phyloP scores from a whole-genome alignment of 2,113 vertebrate species.

The Siniperca chuatsi region DNA sequence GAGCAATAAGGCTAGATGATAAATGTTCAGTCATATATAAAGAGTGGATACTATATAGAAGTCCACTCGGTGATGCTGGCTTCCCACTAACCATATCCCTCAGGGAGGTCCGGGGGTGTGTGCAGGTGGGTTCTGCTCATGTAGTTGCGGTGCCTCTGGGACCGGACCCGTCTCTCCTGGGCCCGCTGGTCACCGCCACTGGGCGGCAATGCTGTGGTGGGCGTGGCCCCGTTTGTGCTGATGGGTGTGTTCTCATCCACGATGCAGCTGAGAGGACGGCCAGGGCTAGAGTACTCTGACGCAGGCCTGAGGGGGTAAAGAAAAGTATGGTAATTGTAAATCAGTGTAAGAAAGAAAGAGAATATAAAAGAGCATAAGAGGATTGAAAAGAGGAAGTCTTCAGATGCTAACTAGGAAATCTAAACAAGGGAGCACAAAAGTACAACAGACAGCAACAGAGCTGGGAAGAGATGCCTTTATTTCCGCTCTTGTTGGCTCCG shows the following conservation, averaged over 20 bases:
- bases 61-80: background rate
- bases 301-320: slow-evolving; percentile 86
- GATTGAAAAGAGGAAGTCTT: slow-evolving; percentile 16
- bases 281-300: slow-evolving; percentile 97
- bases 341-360: background rate
- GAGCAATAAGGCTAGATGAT: background rate
- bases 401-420: background rate
- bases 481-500: slow-evolving; percentile 20
- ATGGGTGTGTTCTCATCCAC: slow-evolving; percentile 97
- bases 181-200: slow-evolving; percentile 89
- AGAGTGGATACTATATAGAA: background rate
- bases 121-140: slow-evolving; percentile 99
- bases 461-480: background rate
- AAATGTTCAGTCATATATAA: background rate
- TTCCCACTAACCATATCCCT: slow-evolving; percentile 92
- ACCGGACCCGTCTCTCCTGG: slow-evolving; percentile 93
- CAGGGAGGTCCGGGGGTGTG: slow-evolving; percentile 95
- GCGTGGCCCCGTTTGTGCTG: slow-evolving; percentile 91
- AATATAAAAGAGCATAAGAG: background rate
- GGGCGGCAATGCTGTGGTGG: slow-evolving; percentile 83
- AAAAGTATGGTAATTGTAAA: background rate
- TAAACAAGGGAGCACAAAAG: background rate
- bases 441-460: background rate
- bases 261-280: slow-evolving; percentile 96
- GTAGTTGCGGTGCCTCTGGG: slow-evolving; percentile 97